These are phyloP conservation scores for Fopius arisanus DNA, from an alignment of 1,140 invertebrate species.

Conservation along the genomic window DNA sequence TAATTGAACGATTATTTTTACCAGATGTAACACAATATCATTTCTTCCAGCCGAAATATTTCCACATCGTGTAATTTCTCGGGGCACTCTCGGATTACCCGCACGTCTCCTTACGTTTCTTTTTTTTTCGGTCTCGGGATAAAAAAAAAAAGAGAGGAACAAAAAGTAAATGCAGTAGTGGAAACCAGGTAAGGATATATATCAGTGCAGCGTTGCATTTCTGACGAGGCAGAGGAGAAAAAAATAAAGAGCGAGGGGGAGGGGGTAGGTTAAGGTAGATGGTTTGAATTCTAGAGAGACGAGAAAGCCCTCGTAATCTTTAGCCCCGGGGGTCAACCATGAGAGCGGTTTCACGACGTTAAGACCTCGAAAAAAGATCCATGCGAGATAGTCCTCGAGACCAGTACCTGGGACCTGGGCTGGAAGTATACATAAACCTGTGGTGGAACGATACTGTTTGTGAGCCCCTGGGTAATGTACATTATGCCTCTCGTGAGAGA, in stretches of 20 bases:
- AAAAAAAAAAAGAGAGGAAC: neutral
- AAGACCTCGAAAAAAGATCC: constrained; percentile 36
- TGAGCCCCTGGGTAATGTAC: neutral
- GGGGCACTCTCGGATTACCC: neutral
- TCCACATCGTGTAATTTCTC: neutral
- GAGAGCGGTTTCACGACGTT: constrained; percentile 39
- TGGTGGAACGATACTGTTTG: constrained; percentile 3
- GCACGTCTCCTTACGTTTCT: neutral
- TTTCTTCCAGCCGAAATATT: neutral
- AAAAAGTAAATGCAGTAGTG: constrained; percentile 2
- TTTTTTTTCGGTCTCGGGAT: neutral
- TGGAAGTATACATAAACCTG: neutral
- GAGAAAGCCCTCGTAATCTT: constrained; percentile 55
- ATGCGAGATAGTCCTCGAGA: constrained; percentile 40
- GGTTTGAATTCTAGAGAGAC: constrained; percentile 47
- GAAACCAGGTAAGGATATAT: constrained; percentile 14
- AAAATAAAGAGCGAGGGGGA: neutral
- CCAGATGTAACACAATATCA: neutral
- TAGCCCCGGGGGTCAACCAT: constrained; percentile 54
- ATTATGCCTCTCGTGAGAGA: neutral
- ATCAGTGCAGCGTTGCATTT: constrained; percentile 19
- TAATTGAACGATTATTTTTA: neutral
- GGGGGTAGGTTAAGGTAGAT: neutral
- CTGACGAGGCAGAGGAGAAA: neutral
- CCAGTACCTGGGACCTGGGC: neutral